Conservation (phyloP, 2,888 invertebrate species). For the Eumacrocentrus americanus region DNA sequence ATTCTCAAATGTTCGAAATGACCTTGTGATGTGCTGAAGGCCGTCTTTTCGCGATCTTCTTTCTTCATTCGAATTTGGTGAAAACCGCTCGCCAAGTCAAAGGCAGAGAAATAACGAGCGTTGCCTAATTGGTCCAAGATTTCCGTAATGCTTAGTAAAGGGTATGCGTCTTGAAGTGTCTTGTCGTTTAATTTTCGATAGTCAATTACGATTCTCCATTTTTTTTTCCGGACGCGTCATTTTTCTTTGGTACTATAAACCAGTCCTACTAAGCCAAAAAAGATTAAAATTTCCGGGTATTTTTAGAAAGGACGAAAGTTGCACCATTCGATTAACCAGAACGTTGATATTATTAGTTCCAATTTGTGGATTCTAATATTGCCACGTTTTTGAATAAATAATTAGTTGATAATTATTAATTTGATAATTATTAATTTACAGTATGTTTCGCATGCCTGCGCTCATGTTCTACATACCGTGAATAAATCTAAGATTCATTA, state of each 20-base stretch:
- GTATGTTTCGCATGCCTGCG: too few species aligned
- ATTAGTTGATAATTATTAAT: too few species aligned
- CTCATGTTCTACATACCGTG: too few species aligned
- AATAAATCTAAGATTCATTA: too few species aligned
- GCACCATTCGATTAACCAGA: too few species aligned
- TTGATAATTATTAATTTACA: too few species aligned
- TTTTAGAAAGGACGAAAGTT: too few species aligned
- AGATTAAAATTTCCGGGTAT: too few species aligned
- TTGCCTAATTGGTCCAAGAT: slow-evolving; percentile 39
- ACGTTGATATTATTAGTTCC: too few species aligned
- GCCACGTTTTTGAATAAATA: too few species aligned
- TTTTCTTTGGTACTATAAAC: slow-evolving; percentile 27
- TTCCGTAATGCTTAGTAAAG: slow-evolving; percentile 25
- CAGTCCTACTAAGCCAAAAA: too few species aligned
- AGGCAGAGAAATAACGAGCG: slow-evolving; percentile 37
- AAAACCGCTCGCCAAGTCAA: slow-evolving; percentile 41
- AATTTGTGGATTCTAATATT: too few species aligned
- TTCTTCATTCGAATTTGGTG: slow-evolving; percentile 39
- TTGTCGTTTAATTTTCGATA: slow-evolving; percentile 25
- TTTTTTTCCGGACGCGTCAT: slow-evolving; percentile 17
- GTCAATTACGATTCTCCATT: slow-evolving; percentile 29
- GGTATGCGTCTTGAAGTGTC: slow-evolving; percentile 26
- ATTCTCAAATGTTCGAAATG: slow-evolving; percentile 29
- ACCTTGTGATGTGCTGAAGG: slow-evolving; percentile 23
- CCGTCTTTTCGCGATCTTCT: slow-evolving; percentile 20